These are phyloP conservation scores for Neofelis nebulosa DNA, from an alignment of 2,113 vertebrate species.

Conservation along the genomic window DNA sequence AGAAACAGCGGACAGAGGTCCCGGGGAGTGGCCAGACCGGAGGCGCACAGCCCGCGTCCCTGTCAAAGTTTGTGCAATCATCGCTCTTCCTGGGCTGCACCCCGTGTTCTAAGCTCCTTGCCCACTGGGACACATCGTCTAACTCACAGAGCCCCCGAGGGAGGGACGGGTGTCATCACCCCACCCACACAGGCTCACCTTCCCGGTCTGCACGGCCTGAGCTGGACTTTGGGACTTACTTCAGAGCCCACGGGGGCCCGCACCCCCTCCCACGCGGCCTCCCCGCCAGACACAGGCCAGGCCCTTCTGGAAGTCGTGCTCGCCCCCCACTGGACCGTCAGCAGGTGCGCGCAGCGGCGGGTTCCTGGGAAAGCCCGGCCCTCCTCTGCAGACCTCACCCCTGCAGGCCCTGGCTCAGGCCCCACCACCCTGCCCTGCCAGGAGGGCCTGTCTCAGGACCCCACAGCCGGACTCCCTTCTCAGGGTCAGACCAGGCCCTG, in stretches of 20 bases:
- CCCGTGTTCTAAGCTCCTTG: not conserved
- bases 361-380: not conserved
- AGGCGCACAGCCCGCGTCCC: too few species aligned
- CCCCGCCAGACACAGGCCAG: not conserved
- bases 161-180: too few species aligned
- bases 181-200: not conserved
- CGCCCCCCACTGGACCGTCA: accelerated
- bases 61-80: not conserved
- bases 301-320: not conserved
- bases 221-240: not conserved
- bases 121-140: not conserved
- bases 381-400: not conserved
- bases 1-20: not conserved
- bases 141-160: not conserved
- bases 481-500: not conserved
- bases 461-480: not conserved
- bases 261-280: accelerated
- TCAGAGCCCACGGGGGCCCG: not conserved
- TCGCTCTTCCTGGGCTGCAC: not conserved
- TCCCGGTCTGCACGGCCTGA: not conserved
- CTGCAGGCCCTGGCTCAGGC: not conserved
- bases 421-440: not conserved
- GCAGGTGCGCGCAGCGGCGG: not conserved
- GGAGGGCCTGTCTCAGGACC: not conserved
- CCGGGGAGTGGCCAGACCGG: too few species aligned